Evolutionary conservation across 1,140 invertebrate species (phyloP), one percentile per base, ranked within the genome.

Genomic region (Leptoteleia sp.): DNA sequence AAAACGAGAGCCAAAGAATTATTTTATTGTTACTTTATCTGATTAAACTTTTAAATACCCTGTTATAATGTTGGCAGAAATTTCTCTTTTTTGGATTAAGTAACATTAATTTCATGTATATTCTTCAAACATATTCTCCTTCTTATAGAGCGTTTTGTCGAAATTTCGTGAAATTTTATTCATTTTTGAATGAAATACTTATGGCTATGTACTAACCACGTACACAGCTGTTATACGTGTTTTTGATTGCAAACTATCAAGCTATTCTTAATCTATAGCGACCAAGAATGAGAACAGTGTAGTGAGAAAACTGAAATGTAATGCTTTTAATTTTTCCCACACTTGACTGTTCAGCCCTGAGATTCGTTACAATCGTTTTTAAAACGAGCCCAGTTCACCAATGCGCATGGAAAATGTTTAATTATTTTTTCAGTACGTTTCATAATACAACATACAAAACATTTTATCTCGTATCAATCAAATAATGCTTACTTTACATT

Each of bases 321-420:
- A 40, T 64, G 50, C 37, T 55, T 45, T 45, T 35, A 45, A 54
- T 54, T 54, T 55, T 55, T 67, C 50, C 29, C 62, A 55, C 62
- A 55, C 62, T 55, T 55, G 13, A 25, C 29, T 13, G 13, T 35
- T 40, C 22, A 48, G 42, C 25, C 55, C 37, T 57, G 55, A 35
- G 27, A 11, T 47, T 61, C 29, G 22, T 55, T 40, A 40, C 40
- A 61, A 25, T 15, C 55, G 15, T 15, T 61, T 42, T 47, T 35
- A 61, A 19, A 35, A 11, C 6, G 12, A 12, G 16, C 31, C 7
- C 22, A 3, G 27, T 55, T 38, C 50, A 54, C 25, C 27, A 29
- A 17, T 12, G 4, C 19, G n/a, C n/a, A 43, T 17, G 25, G 25
- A 43, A 43, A 40, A 43, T 43, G 13, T n/a, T 19, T 22, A 43